Percentiles rank a stretch among this genome's conserved stretches.
Evolutionary conservation across 35 echinoderm and acorn worm genomes (phyloP).

Genomic region (Acanthaster planci): DNA sequence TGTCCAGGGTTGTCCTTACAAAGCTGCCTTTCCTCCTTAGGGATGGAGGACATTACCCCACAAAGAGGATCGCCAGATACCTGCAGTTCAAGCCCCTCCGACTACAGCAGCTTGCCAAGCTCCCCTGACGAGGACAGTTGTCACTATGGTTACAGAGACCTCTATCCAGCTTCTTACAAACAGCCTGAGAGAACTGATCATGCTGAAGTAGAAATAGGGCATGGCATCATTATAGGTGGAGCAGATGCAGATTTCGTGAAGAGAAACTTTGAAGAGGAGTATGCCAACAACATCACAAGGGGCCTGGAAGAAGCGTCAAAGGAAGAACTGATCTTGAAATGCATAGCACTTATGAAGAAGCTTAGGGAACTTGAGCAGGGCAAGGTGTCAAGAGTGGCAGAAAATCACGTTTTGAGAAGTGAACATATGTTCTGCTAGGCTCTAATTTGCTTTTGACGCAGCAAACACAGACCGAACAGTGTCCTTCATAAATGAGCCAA

Average conservation of each 20-base stretch:
- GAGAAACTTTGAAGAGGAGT: slow-evolving; percentile 44
- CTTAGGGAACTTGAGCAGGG: background rate
- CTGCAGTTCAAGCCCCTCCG: background rate
- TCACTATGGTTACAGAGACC: no score
- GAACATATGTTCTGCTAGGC: background rate
- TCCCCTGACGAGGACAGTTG: background rate
- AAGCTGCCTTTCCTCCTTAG: background rate
- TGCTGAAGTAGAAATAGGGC: background rate
- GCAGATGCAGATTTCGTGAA: slow-evolving; percentile 15
- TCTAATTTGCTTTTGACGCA: no score
- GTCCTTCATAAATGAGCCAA: background rate
- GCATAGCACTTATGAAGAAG: slow-evolving; percentile 11
- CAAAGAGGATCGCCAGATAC: background rate
- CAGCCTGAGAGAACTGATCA: no score
- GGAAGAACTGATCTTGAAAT: slow-evolving; percentile 26
- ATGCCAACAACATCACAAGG: slow-evolving; percentile 20
- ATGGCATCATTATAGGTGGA: background rate
- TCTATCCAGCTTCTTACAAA: no score
- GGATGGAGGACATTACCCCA: background rate
- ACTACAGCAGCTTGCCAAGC: slow-evolving; percentile 19
- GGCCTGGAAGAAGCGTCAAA: slow-evolving; percentile 13
- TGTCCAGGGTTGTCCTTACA: no score
- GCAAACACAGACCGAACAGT: no score
- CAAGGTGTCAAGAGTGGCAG: background rate
- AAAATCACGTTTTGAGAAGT: background rate